Evolutionary conservation across 2,797 vertebrate genomes (phyloP).

Genomic region (Eutrigla gurnardus): DNA sequence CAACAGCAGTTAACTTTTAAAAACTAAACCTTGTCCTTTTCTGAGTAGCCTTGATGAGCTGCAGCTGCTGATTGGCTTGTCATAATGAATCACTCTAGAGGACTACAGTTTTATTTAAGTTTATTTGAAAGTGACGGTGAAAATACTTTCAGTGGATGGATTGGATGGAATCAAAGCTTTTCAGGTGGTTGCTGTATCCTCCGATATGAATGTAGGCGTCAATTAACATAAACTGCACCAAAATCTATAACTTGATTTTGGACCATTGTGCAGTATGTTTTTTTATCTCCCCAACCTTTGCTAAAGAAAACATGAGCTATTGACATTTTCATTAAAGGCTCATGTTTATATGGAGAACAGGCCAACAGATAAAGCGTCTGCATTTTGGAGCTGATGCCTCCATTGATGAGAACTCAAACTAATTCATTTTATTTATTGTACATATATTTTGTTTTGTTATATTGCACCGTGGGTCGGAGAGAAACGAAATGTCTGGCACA

Average conservation of each 20-base stretch:
- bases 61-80: not conserved
- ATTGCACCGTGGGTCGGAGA: too few relatives aligned
- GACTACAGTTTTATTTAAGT: not conserved
- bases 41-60: too few relatives aligned
- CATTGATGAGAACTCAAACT: too few relatives aligned
- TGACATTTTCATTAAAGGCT: not conserved
- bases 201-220: not conserved
- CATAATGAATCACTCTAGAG: not conserved
- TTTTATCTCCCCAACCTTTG: not conserved
- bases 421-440: too few relatives aligned
- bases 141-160: not conserved
- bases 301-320: not conserved
- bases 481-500: too few relatives aligned
- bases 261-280: not conserved
- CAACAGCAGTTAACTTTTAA: not conserved
- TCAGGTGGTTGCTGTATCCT: not conserved
- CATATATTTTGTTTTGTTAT: too few relatives aligned
- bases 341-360: not conserved
- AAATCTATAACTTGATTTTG: not conserved
- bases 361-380: too few relatives aligned
- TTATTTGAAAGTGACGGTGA: not conserved
- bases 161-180: not conserved
- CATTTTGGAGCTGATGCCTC: too few relatives aligned
- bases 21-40: not conserved
- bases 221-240: not conserved